phyloP scores from a whole-genome alignment of 2,888 invertebrate species.

The Oligia latruncula region DNA sequence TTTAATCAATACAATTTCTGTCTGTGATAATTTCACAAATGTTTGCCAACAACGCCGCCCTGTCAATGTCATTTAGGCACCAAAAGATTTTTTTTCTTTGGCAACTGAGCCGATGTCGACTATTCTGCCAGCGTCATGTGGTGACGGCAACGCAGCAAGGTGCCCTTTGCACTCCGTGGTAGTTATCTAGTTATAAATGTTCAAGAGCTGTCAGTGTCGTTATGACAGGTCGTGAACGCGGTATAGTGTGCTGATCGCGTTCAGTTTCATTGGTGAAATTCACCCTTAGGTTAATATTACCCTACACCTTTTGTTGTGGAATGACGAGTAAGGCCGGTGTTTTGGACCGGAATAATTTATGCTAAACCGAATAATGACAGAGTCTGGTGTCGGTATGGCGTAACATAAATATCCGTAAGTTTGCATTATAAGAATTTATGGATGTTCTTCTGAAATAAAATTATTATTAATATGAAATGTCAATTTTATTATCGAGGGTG shows the following conservation, averaged over 20 bases:
- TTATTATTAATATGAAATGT: neutral
- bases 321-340: neutral
- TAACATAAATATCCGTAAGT: neutral
- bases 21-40: too few relatives aligned
- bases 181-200: neutral
- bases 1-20: too few relatives aligned
- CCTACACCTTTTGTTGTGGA: neutral
- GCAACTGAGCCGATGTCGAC: neutral
- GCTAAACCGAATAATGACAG: too few relatives aligned
- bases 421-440: neutral
- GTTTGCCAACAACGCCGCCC: too few relatives aligned
- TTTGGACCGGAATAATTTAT: neutral
- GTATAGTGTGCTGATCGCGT: neutral
- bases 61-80: neutral
- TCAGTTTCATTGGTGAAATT: neutral
- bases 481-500: neutral
- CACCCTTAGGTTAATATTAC: neutral
- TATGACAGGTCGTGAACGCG: neutral
- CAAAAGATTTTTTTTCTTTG: neutral
- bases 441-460: neutral
- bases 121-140: neutral
- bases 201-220: neutral
- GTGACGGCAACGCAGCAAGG: neutral
- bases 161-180: neutral
- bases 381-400: too few relatives aligned